A percentile compares a stretch with the other conserved stretches of the same genome.
Evolutionary conservation across 2,888 invertebrate genomes (phyloP).

Genomic region (Fragum whitleyi): DNA sequence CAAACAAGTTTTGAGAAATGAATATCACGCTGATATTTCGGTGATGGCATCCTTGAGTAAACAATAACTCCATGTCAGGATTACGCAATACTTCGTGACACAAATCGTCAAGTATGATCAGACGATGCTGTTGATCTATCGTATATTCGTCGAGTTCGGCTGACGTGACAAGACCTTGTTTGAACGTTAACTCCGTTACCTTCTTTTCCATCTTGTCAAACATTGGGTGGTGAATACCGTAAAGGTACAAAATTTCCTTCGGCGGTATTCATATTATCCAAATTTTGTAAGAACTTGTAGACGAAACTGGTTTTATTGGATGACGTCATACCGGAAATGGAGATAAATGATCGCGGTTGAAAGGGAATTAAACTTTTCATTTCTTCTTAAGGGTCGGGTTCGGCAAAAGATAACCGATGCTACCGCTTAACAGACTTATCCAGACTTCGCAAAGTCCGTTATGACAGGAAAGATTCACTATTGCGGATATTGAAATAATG

Average conservation of each 20-base stretch:
- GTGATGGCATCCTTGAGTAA: slow-evolving; percentile 43
- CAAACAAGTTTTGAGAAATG: slow-evolving; percentile 38
- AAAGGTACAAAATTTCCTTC: not conserved
- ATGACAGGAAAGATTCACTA: not conserved
- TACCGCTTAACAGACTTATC: not conserved
- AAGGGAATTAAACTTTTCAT: not conserved
- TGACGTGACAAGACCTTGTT: slow-evolving; percentile 16
- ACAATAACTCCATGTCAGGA: slow-evolving; percentile 19
- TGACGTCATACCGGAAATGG: not conserved
- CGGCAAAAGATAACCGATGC: not conserved
- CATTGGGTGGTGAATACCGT: slow-evolving; percentile 31
- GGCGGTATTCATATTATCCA: slow-evolving; percentile 15
- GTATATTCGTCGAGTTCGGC: slow-evolving; percentile 7
- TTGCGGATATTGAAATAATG: not conserved
- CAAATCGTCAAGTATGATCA: slow-evolving; percentile 41
- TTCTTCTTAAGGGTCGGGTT: not conserved
- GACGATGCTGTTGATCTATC: slow-evolving; percentile 13
- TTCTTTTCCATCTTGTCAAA: slow-evolving; percentile 31
- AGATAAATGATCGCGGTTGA: not conserved
- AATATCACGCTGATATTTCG: slow-evolving; percentile 29
- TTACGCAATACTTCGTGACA: slow-evolving; percentile 16
- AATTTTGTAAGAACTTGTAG: slow-evolving; percentile 10
- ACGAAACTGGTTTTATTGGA: not conserved
- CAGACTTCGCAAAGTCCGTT: not conserved
- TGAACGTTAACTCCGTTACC: slow-evolving; percentile 3